Conservation (phyloP, 2,888 invertebrate species). For the Crematogaster levior region DNA sequence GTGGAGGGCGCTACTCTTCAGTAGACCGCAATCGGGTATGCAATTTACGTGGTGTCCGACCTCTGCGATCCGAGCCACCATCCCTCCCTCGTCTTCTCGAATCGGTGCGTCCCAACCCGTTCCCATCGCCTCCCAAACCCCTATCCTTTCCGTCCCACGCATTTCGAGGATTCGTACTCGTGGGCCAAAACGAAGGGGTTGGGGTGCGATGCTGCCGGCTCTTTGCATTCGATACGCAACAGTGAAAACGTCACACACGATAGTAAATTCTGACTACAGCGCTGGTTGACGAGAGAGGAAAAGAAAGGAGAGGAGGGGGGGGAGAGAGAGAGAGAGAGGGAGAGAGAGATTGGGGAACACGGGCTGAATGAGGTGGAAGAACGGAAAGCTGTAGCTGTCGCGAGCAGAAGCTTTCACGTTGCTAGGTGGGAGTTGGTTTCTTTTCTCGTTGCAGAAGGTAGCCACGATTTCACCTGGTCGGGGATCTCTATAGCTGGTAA, state of each 20-base stretch:
- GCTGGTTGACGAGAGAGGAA: conserved; percentile 33
- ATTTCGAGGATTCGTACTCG: conserved; percentile 64
- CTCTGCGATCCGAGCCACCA: conserved; percentile 69
- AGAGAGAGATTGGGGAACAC: conserved; percentile 14
- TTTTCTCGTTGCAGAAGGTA: conserved; percentile 53
- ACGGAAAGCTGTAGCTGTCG: conserved; percentile 73
- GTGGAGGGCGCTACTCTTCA: conserved; percentile 77
- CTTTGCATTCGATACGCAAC: conserved; percentile 63
- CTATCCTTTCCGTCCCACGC: conserved; percentile 34
- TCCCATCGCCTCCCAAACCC: background rate
- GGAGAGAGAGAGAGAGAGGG: conserved; percentile 38
- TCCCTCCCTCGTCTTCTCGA: conserved; percentile 53
- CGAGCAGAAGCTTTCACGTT: conserved; percentile 67
- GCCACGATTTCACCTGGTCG: conserved; percentile 68
- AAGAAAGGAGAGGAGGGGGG: background rate
- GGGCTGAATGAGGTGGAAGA: conserved; percentile 60
- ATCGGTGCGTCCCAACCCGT: conserved; percentile 38
- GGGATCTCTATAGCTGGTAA: conserved; percentile 66
- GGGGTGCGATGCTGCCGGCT: conserved; percentile 35
- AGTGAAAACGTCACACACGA: conserved; percentile 53
- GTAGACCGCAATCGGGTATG: conserved; percentile 82
- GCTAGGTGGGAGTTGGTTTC: conserved; percentile 62
- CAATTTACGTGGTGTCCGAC: conserved; percentile 82
- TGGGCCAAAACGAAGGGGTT: conserved; percentile 64
- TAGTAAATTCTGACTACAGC: conserved; percentile 32